Evolutionary conservation across 2,888 invertebrate genomes (phyloP), one percentile per base, ranked within the genome.

Genomic region (Pyrocoelia pectoralis): DNA sequence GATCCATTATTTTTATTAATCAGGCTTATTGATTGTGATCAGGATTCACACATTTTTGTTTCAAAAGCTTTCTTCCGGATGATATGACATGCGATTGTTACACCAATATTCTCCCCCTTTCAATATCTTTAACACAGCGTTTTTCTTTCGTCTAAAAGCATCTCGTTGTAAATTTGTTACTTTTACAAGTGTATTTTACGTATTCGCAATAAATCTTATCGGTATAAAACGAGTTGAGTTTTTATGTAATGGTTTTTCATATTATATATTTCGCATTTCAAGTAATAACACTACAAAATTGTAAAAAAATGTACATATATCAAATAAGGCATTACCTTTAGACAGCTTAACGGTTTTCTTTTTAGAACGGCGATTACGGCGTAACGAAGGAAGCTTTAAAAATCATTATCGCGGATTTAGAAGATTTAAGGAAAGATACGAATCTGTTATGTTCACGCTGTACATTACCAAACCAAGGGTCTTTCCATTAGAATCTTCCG

Each of bases 331-430:
- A 41, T 58, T 57, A 53, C 57, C 55, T 50, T 41, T 17, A 41
- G 52, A 63, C 50, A 54, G 58, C 54, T 63, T 63, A 63, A 63
- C 63, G 56, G 48, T 56, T 65, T 65, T 53, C 60, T 65, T 61
- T 33, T 57, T 33, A 56, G 64, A 61, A 52, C 56, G 53, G 61
- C 70, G 70, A 72, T 72, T 72, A 72, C 64, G 46, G 61, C 54
- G 67, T 72, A 70, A 73, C 70, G 72, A 71, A 71, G 69, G 67
- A 62, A 71, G 72, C 70, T 73, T 72, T 72, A 72, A 70, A 72
- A 73, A 72, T 71, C 72, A 73, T 73, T 73, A 72, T 67, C 67
- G 65, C 52, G 68, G 70, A 68, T 68, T 73, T 65, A 63, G 50
- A 66, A 68, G 67, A 68, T 66, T 68, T 69, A 68, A 66, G 57